Conservation (phyloP, 2,113 vertebrate species). For the Glaucidium brasilianum region DNA sequence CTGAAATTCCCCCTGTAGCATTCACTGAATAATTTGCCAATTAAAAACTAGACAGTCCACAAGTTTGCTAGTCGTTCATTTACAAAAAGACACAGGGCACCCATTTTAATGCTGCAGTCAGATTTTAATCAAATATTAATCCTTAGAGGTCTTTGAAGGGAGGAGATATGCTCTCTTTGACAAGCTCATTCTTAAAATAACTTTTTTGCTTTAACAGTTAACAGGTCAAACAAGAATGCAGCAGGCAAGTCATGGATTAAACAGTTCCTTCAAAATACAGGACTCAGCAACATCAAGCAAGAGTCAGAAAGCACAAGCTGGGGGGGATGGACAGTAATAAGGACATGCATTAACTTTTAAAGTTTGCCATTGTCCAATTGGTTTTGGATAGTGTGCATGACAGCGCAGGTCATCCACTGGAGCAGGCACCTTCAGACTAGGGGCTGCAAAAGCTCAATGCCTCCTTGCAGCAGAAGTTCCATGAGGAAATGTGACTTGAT, state of each 20-base stretch:
- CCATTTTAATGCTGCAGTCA: conserved; percentile 38
- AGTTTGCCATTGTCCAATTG: conserved; percentile 43
- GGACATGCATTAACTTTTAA: conserved; percentile 44
- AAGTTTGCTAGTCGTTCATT: neutral
- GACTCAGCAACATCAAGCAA: neutral
- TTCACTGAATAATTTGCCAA: neutral
- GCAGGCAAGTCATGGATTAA: conserved; percentile 26
- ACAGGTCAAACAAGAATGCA: neutral
- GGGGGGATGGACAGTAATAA: neutral
- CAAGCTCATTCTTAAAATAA: conserved; percentile 17
- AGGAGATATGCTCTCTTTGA: neutral
- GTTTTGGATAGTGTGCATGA: conserved; percentile 22
- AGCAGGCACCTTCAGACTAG: conserved; percentile 56
- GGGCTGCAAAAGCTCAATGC: conserved; percentile 59
- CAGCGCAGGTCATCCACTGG: conserved; percentile 32
- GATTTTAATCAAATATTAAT: conserved; percentile 46
- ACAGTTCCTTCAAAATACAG: neutral
- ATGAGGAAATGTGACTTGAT: conserved; percentile 57
- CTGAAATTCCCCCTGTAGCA: neutral
- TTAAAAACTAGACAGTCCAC: neutral
- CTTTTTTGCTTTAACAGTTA: conserved; percentile 14
- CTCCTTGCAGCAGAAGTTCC: conserved; percentile 58
- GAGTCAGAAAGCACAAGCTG: conserved; percentile 31
- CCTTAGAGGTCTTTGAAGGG: neutral
- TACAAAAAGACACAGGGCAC: conserved; percentile 24